A percentile compares a stretch with the other conserved stretches of the same genome.
These are phyloP conservation scores for Conus canariensis DNA, from an alignment of 2,888 invertebrate species.

Conservation along the genomic window DNA sequence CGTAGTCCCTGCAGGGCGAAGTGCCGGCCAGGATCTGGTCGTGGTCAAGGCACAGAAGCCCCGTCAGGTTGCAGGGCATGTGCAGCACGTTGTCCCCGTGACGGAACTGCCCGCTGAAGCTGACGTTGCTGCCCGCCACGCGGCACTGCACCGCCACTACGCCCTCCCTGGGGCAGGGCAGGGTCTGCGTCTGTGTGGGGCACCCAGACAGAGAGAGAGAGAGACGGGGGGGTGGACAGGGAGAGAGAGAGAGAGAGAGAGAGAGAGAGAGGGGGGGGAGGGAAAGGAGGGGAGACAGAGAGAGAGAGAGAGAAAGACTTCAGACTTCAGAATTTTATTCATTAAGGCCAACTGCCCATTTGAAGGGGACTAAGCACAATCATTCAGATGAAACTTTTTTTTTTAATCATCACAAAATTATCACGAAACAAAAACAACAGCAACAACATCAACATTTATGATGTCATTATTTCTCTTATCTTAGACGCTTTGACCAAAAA, in stretches of 20 bases:
- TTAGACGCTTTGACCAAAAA: too few relatives aligned
- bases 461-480: too few relatives aligned
- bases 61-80: conserved; percentile 44
- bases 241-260: not conserved
- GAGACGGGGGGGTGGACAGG: not conserved
- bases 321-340: too few relatives aligned
- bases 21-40: conserved; percentile 22
- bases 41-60: conserved; percentile 26
- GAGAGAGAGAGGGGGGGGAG: not conserved
- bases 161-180: not conserved
- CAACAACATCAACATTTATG: too few relatives aligned
- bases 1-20: conserved; percentile 43
- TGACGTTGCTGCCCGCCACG: conserved; percentile 3
- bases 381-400: too few relatives aligned
- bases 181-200: not conserved
- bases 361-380: too few relatives aligned
- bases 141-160: conserved; percentile 37
- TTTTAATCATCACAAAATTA: too few relatives aligned
- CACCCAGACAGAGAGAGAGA: not conserved
- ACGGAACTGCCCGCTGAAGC: conserved; percentile 37
- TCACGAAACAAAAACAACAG: too few relatives aligned
- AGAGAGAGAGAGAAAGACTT: too few relatives aligned
- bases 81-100: conserved; percentile 35
- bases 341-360: too few relatives aligned
- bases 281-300: too few relatives aligned